Conservation (phyloP, 2,888 invertebrate species). For the Eumacrocentrus americanus region DNA sequence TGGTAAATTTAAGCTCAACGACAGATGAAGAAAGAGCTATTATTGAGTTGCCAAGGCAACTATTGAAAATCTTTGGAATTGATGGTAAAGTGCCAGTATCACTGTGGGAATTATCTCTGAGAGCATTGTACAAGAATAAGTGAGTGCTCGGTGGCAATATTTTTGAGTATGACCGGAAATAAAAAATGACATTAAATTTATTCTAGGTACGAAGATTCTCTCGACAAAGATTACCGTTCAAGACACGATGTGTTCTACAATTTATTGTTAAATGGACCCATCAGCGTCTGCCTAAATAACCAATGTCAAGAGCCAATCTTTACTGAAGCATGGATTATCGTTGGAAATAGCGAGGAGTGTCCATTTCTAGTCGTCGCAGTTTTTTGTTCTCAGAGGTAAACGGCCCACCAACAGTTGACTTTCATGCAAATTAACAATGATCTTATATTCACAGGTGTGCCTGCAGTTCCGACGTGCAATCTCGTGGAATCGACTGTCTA, state of each 20-base stretch:
- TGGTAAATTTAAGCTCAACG: slow-evolving; percentile 34
- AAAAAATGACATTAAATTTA: neutral
- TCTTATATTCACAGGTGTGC: slow-evolving; percentile 47
- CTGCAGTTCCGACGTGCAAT: slow-evolving; percentile 40
- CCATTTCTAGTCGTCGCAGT: slow-evolving; percentile 45
- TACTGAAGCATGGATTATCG: slow-evolving; percentile 54
- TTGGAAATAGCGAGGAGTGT: slow-evolving; percentile 39
- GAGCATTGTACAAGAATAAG: slow-evolving; percentile 49
- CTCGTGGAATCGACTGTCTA: slow-evolving; percentile 39
- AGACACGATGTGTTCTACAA: slow-evolving; percentile 41
- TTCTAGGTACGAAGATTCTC: slow-evolving; percentile 46
- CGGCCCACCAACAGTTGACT: too few species aligned
- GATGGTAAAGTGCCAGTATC: slow-evolving; percentile 43
- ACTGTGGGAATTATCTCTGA: slow-evolving; percentile 51
- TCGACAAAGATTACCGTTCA: slow-evolving; percentile 30
- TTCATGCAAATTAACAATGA: slow-evolving; percentile 16
- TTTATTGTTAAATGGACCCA: slow-evolving; percentile 51
- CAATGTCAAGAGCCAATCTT: slow-evolving; percentile 53
- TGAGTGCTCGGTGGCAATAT: slow-evolving; percentile 31
- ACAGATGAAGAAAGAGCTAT: slow-evolving; percentile 29
- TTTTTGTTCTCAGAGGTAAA: slow-evolving; percentile 51
- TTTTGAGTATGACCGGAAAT: neutral
- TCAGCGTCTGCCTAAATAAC: slow-evolving; percentile 48
- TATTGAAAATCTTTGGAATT: slow-evolving; percentile 44
- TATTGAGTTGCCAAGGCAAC: slow-evolving; percentile 52